These are phyloP conservation scores for Elephas maximus DNA, from an alignment of 2,113 vertebrate species.

Conservation along the genomic window DNA sequence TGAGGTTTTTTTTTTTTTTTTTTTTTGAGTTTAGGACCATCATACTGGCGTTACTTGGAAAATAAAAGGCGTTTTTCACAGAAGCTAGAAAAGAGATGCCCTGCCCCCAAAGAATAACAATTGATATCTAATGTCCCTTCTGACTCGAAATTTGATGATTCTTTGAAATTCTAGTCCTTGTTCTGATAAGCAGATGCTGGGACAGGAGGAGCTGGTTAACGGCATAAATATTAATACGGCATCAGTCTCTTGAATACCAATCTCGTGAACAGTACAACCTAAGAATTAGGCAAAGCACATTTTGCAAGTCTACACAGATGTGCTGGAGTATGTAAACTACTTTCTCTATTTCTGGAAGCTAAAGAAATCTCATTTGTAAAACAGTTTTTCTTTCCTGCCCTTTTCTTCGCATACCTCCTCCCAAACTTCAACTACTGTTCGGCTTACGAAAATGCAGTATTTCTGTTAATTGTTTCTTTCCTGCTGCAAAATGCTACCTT, in stretches of 20 bases:
- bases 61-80: conserved; percentile 54
- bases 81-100: conserved; percentile 11
- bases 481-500: conserved; percentile 85
- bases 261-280: conserved; percentile 60
- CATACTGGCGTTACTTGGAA: background rate
- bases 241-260: conserved; percentile 83
- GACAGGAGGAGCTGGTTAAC: conserved; percentile 65
- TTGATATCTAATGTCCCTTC: background rate
- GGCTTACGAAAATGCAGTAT: conserved; percentile 79
- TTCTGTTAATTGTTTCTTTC: conserved; percentile 85
- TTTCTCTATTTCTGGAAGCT: conserved; percentile 83
- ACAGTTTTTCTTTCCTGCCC: conserved; percentile 80
- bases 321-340: conserved; percentile 75
- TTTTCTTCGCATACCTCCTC: conserved; percentile 75
- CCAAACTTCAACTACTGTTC: conserved; percentile 75
- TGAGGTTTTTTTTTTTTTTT: background rate
- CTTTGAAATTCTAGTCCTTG: conserved; percentile 68
- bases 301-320: conserved; percentile 78
- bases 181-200: conserved; percentile 47
- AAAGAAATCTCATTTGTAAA: conserved; percentile 84
- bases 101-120: background rate
- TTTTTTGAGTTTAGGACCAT: background rate
- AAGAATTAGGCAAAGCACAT: conserved; percentile 71
- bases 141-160: conserved; percentile 51
- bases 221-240: conserved; percentile 82